These are phyloP conservation scores for Drosophila ogumai DNA, from an alignment of 1,140 invertebrate species.

Conservation along the genomic window DNA sequence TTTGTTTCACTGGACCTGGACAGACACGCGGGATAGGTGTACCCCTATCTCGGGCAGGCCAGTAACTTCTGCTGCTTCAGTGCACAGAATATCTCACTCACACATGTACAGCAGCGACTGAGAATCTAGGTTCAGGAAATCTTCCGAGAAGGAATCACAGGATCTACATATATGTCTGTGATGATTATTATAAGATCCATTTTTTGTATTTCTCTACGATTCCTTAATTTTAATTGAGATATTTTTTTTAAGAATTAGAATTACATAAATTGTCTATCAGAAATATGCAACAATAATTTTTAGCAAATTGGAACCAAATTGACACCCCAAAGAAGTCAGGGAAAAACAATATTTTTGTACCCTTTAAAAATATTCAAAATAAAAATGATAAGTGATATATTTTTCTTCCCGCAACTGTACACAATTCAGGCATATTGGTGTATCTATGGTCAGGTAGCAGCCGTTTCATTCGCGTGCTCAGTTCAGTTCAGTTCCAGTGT, in stretches of 20 bases:
- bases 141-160: neutral
- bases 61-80: conserved; percentile 81
- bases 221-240: no score
- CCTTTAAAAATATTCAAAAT: neutral
- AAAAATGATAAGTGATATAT: neutral
- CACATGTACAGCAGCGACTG: neutral
- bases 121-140: neutral
- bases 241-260: no score
- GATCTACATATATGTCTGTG: neutral
- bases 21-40: conserved; percentile 16
- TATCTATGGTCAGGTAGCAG: conserved; percentile 45
- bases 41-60: conserved; percentile 54
- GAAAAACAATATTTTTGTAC: neutral
- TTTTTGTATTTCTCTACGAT: no score
- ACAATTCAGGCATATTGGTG: conserved; percentile 5
- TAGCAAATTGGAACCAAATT: no score
- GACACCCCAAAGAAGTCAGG: neutral
- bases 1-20: conserved; percentile 62
- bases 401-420: conserved; percentile 33
- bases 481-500: conserved; percentile 37
- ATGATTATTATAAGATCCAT: neutral
- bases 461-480: conserved; percentile 39
- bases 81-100: conserved; percentile 42
- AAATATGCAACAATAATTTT: no score
- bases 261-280: no score